A percentile compares a stretch with the other conserved stretches of the same genome.
phyloP scores from a whole-genome alignment of 2,113 vertebrate species.

The Orthonyx spaldingii region DNA sequence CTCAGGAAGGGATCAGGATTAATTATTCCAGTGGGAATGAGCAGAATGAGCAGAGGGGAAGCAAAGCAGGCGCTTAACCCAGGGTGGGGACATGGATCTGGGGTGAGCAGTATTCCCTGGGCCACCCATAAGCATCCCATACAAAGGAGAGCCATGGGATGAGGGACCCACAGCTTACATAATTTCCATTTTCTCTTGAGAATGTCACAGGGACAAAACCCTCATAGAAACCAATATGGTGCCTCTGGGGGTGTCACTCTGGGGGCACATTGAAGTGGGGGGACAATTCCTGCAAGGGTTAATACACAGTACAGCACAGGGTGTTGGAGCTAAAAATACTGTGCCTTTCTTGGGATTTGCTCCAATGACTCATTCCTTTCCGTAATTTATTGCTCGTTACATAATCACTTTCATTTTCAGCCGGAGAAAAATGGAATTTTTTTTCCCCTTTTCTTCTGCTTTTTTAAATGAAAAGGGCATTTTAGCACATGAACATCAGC shows the following conservation, averaged over 20 bases:
- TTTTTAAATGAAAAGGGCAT: background rate
- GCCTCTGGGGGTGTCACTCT: background rate
- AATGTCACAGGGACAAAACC: background rate
- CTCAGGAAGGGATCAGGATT: background rate
- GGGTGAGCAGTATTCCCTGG: background rate
- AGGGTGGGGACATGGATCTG: background rate
- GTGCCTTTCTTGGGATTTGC: background rate
- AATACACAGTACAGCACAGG: background rate
- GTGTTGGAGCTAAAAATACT: slow-evolving; percentile 69
- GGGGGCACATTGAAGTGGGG: background rate
- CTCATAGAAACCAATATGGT: background rate
- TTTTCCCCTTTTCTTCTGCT: background rate
- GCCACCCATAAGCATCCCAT: background rate
- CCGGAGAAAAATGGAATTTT: slow-evolving; percentile 39
- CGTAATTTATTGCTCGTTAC: slow-evolving; percentile 76
- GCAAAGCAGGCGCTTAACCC: background rate
- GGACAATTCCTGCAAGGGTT: background rate
- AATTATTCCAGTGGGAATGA: background rate
- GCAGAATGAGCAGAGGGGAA: background rate
- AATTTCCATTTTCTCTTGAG: background rate
- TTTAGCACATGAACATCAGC: background rate
- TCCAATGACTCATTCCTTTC: slow-evolving; percentile 76
- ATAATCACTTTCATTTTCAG: slow-evolving; percentile 76
- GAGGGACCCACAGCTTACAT: background rate
- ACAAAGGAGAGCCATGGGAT: background rate